Conservation (phyloP, 2,888 invertebrate genomes). For the Sinotaia quadrata region DNA sequence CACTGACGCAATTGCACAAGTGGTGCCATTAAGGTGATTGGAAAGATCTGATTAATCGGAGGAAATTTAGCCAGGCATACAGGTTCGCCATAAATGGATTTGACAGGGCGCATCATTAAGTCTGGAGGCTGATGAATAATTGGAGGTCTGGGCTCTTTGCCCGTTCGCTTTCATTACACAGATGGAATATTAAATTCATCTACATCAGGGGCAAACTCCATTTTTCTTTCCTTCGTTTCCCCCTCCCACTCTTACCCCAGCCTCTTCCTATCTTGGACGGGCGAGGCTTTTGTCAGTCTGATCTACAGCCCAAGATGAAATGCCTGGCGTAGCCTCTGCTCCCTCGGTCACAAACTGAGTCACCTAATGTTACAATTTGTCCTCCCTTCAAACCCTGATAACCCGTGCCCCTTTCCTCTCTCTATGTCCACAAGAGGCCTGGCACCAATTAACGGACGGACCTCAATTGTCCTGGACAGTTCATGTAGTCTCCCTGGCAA, state of each 20-base stretch:
- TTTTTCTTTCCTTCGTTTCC: conserved; percentile 20
- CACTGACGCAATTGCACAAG: conserved; percentile 37
- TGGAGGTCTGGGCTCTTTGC: conserved; percentile 34
- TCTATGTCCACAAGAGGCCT: conserved; percentile 14
- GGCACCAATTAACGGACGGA: conserved; percentile 24
- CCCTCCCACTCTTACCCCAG: not conserved
- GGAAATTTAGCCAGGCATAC: conserved; percentile 43
- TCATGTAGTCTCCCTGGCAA: conserved; percentile 16
- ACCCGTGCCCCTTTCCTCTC: not conserved
- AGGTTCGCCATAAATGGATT: conserved; percentile 45
- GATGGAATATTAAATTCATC: conserved; percentile 51
- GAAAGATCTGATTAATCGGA: conserved; percentile 48
- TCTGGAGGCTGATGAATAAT: conserved; percentile 46
- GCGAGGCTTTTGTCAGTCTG: conserved; percentile 15
- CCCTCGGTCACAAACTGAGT: conserved; percentile 28
- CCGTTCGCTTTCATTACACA: conserved; percentile 45
- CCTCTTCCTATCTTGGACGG: not conserved
- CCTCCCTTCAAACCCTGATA: conserved; percentile 4
- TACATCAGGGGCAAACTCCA: conserved; percentile 35
- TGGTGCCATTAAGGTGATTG: conserved; percentile 46
- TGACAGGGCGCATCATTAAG: conserved; percentile 51
- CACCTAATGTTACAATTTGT: conserved; percentile 29
- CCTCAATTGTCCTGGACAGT: conserved; percentile 16
- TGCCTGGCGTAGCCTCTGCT: conserved; percentile 5
- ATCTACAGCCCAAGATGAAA: conserved; percentile 20